Evolutionary conservation across 2,797 vertebrate species (phyloP).

Genomic region (Scarus forsteni): DNA sequence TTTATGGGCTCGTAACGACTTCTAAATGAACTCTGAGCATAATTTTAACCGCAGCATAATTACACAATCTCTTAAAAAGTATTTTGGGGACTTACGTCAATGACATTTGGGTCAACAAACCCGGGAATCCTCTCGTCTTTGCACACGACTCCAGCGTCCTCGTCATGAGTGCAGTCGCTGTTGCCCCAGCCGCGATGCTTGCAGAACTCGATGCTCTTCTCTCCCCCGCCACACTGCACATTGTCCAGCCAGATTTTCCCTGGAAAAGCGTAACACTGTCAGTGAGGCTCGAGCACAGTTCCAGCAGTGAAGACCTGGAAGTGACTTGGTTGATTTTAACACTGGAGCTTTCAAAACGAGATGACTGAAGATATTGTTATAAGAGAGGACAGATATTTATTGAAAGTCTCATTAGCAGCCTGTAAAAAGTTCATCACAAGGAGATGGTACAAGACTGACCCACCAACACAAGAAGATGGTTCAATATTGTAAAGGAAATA

Average conservation of each 20-base stretch:
- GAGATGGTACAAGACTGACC: no score
- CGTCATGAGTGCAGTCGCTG: constrained; percentile 97
- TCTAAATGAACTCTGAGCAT: constrained; percentile 9
- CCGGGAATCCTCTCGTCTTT: constrained; percentile 94
- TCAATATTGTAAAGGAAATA: no score
- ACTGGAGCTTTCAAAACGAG: background rate
- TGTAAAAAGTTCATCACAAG: no score
- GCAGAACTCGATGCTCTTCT: constrained; percentile 89
- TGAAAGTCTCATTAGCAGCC: no score
- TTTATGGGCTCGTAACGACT: constrained; percentile 25
- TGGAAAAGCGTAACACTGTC: constrained; percentile 66
- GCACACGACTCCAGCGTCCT: constrained; percentile 95
- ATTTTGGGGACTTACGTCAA: constrained; percentile 86
- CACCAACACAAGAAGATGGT: no score
- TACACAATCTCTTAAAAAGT: background rate
- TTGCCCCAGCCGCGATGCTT: constrained; percentile 96
- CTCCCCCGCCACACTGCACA: constrained; percentile 88
- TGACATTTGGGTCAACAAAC: constrained; percentile 92
- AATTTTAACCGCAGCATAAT: constrained; percentile 1
- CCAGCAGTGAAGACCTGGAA: constrained; percentile 11
- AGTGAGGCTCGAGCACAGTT: constrained; percentile 18
- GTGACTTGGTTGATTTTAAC: constrained; percentile 19
- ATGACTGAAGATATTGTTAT: no score
- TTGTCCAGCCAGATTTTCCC: constrained; percentile 99
- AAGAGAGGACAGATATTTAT: no score